Evolutionary conservation across 2,113 vertebrate species (phyloP).

Genomic region (Butastur rufipennis): DNA sequence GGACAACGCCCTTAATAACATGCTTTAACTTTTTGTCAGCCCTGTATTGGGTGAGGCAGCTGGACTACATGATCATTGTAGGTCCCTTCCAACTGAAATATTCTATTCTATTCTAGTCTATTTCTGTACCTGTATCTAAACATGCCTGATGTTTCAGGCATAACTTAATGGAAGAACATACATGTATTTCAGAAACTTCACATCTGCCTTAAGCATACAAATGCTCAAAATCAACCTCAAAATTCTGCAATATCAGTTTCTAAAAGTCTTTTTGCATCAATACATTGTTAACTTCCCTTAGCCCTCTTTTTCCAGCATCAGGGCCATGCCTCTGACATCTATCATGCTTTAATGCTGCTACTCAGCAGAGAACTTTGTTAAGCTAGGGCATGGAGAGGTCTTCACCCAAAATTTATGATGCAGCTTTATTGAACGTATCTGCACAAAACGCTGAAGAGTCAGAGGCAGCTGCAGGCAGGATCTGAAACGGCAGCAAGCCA

Average conservation of each 20-base stretch:
- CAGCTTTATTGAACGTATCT: background rate
- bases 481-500: slow-evolving; percentile 28
- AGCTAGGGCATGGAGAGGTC: background rate
- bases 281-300: background rate
- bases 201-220: background rate
- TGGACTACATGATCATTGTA: background rate
- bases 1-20: background rate
- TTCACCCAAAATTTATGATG: background rate
- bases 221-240: background rate
- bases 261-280: background rate
- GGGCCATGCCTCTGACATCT: background rate
- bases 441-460: background rate
- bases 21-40: background rate
- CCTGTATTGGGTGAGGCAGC: background rate
- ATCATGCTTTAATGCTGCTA: background rate
- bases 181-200: background rate
- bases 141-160: background rate
- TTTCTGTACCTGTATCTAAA: background rate
- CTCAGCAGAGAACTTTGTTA: background rate
- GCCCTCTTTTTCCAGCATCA: background rate
- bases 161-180: background rate
- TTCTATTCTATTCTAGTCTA: background rate
- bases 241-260: background rate
- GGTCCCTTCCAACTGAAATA: background rate
- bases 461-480: background rate